phyloP scores from a whole-genome alignment of 2,888 invertebrate species.

The Hirtodrosophila alboralis region DNA sequence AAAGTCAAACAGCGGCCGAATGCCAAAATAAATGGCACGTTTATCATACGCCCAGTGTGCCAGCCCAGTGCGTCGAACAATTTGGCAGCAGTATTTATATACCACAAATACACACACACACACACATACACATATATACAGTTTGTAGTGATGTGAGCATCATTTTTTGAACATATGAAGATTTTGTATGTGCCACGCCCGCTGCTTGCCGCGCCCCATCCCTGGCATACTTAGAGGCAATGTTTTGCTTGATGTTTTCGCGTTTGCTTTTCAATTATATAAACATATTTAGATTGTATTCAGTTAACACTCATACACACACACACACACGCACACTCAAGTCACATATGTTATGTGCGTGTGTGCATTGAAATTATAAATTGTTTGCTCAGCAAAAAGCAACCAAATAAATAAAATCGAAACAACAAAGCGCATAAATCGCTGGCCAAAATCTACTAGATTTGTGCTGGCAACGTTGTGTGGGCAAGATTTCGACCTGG shows the following conservation, averaged over 20 bases:
- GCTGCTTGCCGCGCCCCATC: neutral
- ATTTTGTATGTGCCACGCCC: slow-evolving; percentile 53
- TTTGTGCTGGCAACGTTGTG: neutral
- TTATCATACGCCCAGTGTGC: slow-evolving; percentile 77
- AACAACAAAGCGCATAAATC: slow-evolving; percentile 53
- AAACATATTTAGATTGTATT: slow-evolving; percentile 77
- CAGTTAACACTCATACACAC: slow-evolving; percentile 54
- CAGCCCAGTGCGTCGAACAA: slow-evolving; percentile 71
- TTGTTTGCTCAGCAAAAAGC: slow-evolving; percentile 73
- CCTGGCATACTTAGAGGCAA: slow-evolving; percentile 60
- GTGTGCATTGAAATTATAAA: slow-evolving; percentile 76
- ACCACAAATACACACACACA: slow-evolving; percentile 41
- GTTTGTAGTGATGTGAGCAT: slow-evolving; percentile 20
- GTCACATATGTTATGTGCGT: slow-evolving; percentile 45
- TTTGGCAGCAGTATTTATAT: slow-evolving; percentile 75
- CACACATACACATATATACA: neutral
- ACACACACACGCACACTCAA: slow-evolving; percentile 7
- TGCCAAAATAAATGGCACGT: slow-evolving; percentile 76
- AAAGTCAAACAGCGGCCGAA: slow-evolving; percentile 50
- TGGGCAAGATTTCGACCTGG: slow-evolving; percentile 8
- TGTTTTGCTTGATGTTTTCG: slow-evolving; percentile 66
- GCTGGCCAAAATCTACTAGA: slow-evolving; percentile 58
- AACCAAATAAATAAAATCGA: slow-evolving; percentile 68
- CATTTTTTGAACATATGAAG: slow-evolving; percentile 43
- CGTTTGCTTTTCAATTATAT: slow-evolving; percentile 79